Base-by-base conservation (phyloP, 2,797 vertebrate species). In the Benthosema pterotum region DNA sequence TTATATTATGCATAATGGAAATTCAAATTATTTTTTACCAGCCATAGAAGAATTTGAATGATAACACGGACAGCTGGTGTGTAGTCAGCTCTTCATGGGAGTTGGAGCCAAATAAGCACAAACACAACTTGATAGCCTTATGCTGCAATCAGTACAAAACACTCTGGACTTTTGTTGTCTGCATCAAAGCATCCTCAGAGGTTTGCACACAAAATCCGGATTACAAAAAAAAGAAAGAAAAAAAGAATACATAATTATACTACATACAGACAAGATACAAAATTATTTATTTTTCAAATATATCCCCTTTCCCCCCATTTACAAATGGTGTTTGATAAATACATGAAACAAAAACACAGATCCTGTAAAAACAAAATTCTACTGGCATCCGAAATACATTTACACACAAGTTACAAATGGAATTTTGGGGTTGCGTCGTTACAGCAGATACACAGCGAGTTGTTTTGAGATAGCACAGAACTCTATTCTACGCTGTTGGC, bases 231-330 rank as follows among this genome's bases (percentile, higher is more conserved):
- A 19, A 52, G 50, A 68, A 55, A n/a, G n/a, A 53, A n/a, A 16
- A 6, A 58, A 19, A 52, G 50, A 68, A 55, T n/a, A n/a, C 19
- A 38, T 13, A 42, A 22, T 38, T 38, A 57, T 4, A n/a, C 12
- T 3, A 1, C 46, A 63, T 68, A 56, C 63, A 42, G 62, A 63
- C 60, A 82, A 77, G 63, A 64, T 86, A 82, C 68, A 88, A 91
- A 65, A 38, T 8, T 1, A n/a, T 90, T 90, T 91, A 91, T 91
- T 91, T 38, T 83, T 74, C 80, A 90, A 88, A 90, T 85, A 86
- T 81, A 71, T 86, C 80, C 84, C 85, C 83, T 85, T 84, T n/a
- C 62, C 69, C 74, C 71, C 70, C 71, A 52, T 72, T 15, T 45
- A 83, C 77, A 82, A 69, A 79, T 49, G 75, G 56, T 18, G 58